Base-by-base conservation (phyloP, 2,888 invertebrate genomes). In the Scotopteryx bipunctaria region DNA sequence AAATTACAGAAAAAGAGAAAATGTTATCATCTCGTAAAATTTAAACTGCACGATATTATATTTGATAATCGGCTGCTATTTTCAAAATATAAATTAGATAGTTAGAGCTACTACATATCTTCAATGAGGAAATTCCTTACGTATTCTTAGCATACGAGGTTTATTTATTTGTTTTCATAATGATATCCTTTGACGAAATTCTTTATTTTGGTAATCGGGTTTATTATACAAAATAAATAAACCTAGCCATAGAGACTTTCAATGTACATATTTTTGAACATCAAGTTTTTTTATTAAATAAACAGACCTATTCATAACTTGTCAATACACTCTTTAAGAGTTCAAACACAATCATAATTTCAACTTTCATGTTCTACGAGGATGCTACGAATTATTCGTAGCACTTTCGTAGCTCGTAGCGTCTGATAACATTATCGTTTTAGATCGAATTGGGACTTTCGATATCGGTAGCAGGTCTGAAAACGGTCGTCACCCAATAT, bases 401-500 rank as follows among this genome's bases (percentile, higher is more conserved):
- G 80, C 73, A 62, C 51, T 63, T 68, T 71, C 78, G 78, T 79
- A 80, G 61, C 60, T 64, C 71, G 78, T 76, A 81, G 77, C 72
- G 47, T 60, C 75, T 76, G 68, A 75, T 73, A 78, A 73, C 72
- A 70, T 73, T 69, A 72, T 68, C 69, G 65, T 64, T 73, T 63
- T 59, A 71, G 71, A 71, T 74, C 65, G 71, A 76, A 71, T 71
- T 68, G 71, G 69, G 71, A 66, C 68, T 67, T 71, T n/a, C 19
- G 63, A 62, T 74, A 71, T 77, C 73, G 73, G 69, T 67, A 72
- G 71, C 71, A 57, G 63, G 68, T 76, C 67, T 70, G 62, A 51
- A 72, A 66, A 71, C 71, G 77, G 75, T 86, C 79, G 76, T 77
- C 82, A 83, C 81, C 73, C 74, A 69, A 78, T 81, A 67, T 71